phyloP scores from a whole-genome alignment of 2,888 invertebrate species.

The Drepanosiphum platanoidis region DNA sequence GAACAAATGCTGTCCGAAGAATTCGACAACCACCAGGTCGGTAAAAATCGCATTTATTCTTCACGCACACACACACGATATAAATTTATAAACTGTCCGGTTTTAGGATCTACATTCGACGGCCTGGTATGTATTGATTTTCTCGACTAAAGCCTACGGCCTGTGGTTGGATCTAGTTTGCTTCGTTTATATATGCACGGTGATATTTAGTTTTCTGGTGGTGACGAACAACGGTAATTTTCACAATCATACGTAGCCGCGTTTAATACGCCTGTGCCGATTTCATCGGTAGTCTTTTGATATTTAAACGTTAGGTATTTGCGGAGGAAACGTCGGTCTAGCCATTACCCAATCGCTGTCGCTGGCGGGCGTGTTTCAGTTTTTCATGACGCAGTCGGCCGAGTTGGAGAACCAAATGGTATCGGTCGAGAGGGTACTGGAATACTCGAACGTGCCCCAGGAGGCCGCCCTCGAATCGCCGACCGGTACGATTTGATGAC shows the following conservation, averaged over 20 bases:
- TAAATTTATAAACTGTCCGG: not conserved
- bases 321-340: conserved; percentile 79
- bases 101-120: conserved; percentile 70
- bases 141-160: conserved; percentile 93
- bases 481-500: conserved; percentile 64
- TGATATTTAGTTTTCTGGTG: conserved; percentile 86
- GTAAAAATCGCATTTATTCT: conserved; percentile 65
- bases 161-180: conserved; percentile 92
- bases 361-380: conserved; percentile 82
- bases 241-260: not conserved
- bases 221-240: conserved; percentile 63
- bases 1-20: conserved; percentile 73
- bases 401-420: conserved; percentile 90
- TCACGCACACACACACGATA: no score
- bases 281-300: no score
- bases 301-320: conserved; percentile 47
- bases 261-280: not conserved
- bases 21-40: conserved; percentile 67
- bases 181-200: conserved; percentile 83
- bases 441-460: conserved; percentile 78
- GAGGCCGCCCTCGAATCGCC: conserved; percentile 67
- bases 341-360: conserved; percentile 84
- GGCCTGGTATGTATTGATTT: conserved; percentile 90
- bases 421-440: conserved; percentile 87
- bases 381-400: conserved; percentile 93